These are phyloP conservation scores for Danio kyathit DNA, from an alignment of 2,797 vertebrate species.

Conservation along the genomic window DNA sequence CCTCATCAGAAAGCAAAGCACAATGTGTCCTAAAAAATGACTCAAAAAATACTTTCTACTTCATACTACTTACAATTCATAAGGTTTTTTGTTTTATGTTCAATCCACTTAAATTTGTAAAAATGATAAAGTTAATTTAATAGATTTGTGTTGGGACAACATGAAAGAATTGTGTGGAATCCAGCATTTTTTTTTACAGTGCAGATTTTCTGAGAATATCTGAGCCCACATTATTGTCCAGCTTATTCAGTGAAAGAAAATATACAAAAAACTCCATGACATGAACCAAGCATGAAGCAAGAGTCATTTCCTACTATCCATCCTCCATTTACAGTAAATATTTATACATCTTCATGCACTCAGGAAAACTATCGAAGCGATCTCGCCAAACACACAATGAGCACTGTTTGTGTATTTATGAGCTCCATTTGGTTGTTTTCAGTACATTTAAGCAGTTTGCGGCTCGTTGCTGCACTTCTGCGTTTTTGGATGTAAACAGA, in stretches of 20 bases:
- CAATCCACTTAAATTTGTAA: no score
- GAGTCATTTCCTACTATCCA: slow-evolving; percentile 10
- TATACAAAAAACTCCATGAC: background rate
- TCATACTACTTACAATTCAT: no score
- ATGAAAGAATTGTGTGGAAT: no score
- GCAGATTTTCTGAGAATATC: no score
- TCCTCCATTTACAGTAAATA: slow-evolving; percentile 42
- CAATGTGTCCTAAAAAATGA: no score
- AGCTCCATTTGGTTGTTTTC: slow-evolving; percentile 16
- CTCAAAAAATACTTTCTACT: no score
- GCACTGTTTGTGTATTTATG: slow-evolving; percentile 11
- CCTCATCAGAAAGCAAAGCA: background rate
- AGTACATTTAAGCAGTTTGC: background rate
- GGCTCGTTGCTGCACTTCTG: slow-evolving; percentile 9
- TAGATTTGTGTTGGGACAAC: no score
- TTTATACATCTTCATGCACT: slow-evolving; percentile 37
- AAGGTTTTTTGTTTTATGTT: no score
- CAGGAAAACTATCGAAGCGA: slow-evolving; percentile 23
- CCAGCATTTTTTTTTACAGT: no score
- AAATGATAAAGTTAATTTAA: no score
- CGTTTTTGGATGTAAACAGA: slow-evolving; percentile 28
- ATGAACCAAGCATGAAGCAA: background rate
- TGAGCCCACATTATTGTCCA: background rate
- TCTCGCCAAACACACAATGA: slow-evolving; percentile 6
- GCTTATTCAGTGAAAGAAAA: slow-evolving; percentile 33